Base-by-base conservation (phyloP, 1,140 invertebrate species). In the Drosophila nigromelanica region DNA sequence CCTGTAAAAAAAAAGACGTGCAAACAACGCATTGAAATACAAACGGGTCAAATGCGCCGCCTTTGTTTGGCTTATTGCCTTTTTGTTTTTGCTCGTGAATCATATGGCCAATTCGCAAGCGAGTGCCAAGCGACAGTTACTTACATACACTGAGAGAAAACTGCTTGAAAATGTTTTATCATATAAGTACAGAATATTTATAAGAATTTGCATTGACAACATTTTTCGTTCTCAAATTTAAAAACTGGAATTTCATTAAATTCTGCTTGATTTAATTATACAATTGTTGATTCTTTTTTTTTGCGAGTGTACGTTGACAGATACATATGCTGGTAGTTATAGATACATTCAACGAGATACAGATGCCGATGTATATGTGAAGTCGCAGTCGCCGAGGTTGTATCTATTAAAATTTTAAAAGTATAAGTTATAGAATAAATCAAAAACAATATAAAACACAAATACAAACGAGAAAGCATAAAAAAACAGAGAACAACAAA, bases 31-130 rank as follows among this genome's bases (percentile, higher is more conserved):
- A 39, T 18, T 27, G 54, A 64, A 50, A 64, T 14, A 55, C 35
- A 47, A 75, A 78, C 73, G 82, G 76, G 71, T 83, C 76, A 71
- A 79, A 59, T 74, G 43, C 14, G 48, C 50, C 62, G 80, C 62
- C 76, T 78, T 83, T 79, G 80, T 83, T 75, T 81, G 63, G 60
- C 37, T 54, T 64, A 37, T 39, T 39, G 39, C 15, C 27, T 59
- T 61, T 48, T 10, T 45, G 27, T 43, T 52, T n/a, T 27, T 30
- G 59, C 12, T 14, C 0, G 42, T 72, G 69, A 72, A 72, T 66
- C 69, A 72, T 42, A 27, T 61, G 39, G 54, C 54, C 33, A 35
- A 35, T 35, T 8, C 6, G 7, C 8, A 2, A 35, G 33, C 33
- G 33, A 35, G 7, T 35, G 33, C 33, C 33, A 35, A 10, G 33